Evolutionary conservation across 2,888 invertebrate species (phyloP).

Genomic region (Nemurella pictetii): DNA sequence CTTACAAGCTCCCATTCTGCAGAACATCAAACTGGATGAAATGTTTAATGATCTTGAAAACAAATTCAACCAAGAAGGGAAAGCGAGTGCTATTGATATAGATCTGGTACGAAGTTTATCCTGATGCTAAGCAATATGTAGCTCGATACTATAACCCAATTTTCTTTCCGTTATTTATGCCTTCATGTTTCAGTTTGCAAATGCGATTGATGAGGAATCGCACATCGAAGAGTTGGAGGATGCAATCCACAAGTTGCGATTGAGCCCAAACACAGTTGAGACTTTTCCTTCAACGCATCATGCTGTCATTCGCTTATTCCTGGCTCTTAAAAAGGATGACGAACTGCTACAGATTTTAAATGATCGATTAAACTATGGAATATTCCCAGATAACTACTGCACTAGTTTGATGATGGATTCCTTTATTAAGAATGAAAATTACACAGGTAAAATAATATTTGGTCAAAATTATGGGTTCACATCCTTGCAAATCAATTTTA

Average conservation of each 20-base stretch:
- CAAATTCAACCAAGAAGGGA: conserved; percentile 62
- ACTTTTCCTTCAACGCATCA: conserved; percentile 80
- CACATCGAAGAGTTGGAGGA: conserved; percentile 74
- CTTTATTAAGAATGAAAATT: conserved; percentile 70
- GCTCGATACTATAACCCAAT: neutral
- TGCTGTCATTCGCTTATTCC: conserved; percentile 69
- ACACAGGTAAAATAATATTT: conserved; percentile 54
- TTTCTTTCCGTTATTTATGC: neutral
- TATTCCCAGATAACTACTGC: conserved; percentile 83
- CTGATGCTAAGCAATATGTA: neutral
- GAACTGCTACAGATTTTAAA: conserved; percentile 73
- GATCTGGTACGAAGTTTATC: conserved; percentile 60
- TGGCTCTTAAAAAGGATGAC: conserved; percentile 60
- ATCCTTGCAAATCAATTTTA: neutral
- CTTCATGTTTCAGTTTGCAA: conserved; percentile 60
- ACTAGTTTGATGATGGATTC: conserved; percentile 80
- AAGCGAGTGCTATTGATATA: conserved; percentile 76
- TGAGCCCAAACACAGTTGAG: conserved; percentile 70
- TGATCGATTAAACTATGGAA: conserved; percentile 83
- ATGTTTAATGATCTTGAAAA: conserved; percentile 72
- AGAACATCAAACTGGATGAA: conserved; percentile 64
- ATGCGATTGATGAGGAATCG: conserved; percentile 60
- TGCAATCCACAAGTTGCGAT: conserved; percentile 69
- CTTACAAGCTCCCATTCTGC: conserved; percentile 62
- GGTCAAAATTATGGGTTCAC: neutral